phyloP scores from a whole-genome alignment of 2,113 vertebrate genomes.

The Notarius quadriscutis region DNA sequence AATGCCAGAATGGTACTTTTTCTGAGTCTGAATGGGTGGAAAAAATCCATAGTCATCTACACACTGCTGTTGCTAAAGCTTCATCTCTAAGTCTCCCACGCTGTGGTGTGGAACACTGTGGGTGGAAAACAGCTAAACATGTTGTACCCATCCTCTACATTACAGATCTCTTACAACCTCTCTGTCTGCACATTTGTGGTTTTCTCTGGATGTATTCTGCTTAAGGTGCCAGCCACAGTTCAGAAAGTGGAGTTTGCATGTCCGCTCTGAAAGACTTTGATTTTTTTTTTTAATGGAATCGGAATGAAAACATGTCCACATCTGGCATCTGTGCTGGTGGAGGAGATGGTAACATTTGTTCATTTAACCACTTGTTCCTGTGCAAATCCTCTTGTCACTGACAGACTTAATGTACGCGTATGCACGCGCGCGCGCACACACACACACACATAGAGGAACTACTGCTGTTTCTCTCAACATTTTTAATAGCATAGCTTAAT shows the following conservation, averaged over 20 bases:
- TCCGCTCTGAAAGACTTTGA: slow-evolving; percentile 35
- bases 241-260: slow-evolving; percentile 13
- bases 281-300: slow-evolving; percentile 49
- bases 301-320: slow-evolving; percentile 28
- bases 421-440: slow-evolving; percentile 9
- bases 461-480: not conserved
- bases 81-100: slow-evolving; percentile 59
- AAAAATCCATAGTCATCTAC: slow-evolving; percentile 68
- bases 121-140: slow-evolving; percentile 37
- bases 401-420: slow-evolving; percentile 53
- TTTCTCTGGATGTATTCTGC: slow-evolving; percentile 34
- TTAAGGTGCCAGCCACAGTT: slow-evolving; percentile 35
- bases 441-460: not conserved
- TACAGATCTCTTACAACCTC: slow-evolving; percentile 13
- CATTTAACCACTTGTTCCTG: slow-evolving; percentile 16
- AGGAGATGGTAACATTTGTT: slow-evolving; percentile 42
- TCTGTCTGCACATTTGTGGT: slow-evolving; percentile 7
- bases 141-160: slow-evolving; percentile 30
- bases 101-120: slow-evolving; percentile 46
- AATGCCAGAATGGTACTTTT: slow-evolving; percentile 74
- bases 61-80: slow-evolving; percentile 60
- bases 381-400: slow-evolving; percentile 55
- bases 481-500: not conserved
- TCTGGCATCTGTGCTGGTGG: slow-evolving; percentile 38
- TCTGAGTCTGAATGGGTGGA: slow-evolving; percentile 40